Evolutionary conservation across 2,113 vertebrate genomes (phyloP), one percentile per base, ranked within the genome.

Genomic region (Perognathus longimembris): DNA sequence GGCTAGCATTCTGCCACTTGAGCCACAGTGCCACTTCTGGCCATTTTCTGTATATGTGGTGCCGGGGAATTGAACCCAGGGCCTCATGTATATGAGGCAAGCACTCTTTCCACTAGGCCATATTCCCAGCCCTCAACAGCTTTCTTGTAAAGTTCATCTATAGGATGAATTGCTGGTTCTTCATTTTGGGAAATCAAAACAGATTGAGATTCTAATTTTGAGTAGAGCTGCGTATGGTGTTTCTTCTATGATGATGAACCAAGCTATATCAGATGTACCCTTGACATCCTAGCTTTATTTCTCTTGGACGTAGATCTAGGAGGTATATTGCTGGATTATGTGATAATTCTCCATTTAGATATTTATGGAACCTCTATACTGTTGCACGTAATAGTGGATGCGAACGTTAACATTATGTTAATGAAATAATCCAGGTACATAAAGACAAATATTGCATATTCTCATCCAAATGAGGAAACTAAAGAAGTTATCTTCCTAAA

Each of bases 111-210:
- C n/a, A n/a, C n/a, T n/a, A n/a, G n/a, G n/a, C n/a, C n/a, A n/a
- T n/a, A n/a, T n/a, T n/a, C n/a, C n/a, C n/a, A n/a, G n/a, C n/a
- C n/a, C n/a, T 71, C 64, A 83, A 34, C 6, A 67, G 88, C 78
- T 92, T 89, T 74, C 91, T 67, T 81, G 34, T 94, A 87, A 93
- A 88, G 87, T 85, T 94, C 88, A 83, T 89, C 77, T 85, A 14
- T 85, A 89, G 64, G 77, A 93, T 89, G 77, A 91, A 93, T 77
- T 82, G 69, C 40, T n/a, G n/a, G 74, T 80, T 83, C 36, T 80
- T 83, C 77, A 45, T 79, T 70, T 64, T 36, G 24, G 42, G 10
- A 74, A 54, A 38, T 20, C 0, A 7, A 84, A 87, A 82, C 86
- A 89, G 85, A 59, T 69, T 76, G 87, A 84, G 59, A 74, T 92